Evolutionary conservation across 2,888 invertebrate species (phyloP), one percentile per base, ranked within the genome.

Genomic region (Netelia melanura): DNA sequence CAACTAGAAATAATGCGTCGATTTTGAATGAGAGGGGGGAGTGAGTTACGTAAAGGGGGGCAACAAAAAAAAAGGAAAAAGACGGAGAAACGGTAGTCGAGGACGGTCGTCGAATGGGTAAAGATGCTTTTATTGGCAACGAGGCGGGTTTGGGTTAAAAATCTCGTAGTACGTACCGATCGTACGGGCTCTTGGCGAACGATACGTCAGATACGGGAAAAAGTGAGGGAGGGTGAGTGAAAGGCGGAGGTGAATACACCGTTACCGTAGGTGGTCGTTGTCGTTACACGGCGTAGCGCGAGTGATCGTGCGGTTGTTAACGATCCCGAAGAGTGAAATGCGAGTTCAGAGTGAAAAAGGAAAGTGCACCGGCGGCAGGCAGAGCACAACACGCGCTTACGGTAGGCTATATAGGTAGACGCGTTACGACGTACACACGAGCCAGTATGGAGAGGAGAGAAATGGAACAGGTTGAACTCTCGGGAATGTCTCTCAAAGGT

Each of bases 221-320:
- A 75, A 30, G 70, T 75, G 62, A 74, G 75, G 77, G 76, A 77
- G 71, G 76, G 71, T 72, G 81, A 84, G 84, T 84, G 84, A 84
- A 84, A 81, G 84, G 84, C 81, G 84, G 84, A 84, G 81, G 78
- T 84, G 81, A 78, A 78, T 68, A 77, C 67, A 74, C 81, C 56
- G 68, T 38, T 72, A 78, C 81, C n/a, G 48, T 14, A 48, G 23
- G 48, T 48, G 58, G 48, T 54, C 54, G 54, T 48, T 71, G 70
- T 71, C 71, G 58, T 52, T 48, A 48, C 48, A 48, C 11, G 11
- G 48, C 14, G 14, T 48, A 48, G 48, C 14, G 48, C 48, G 48
- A 48, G 48, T 48, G 78, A 78, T 78, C 61, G 48, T 44, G 54
- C 76, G 67, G 61, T 76, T 52, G 61, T 78, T 74, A 65, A 74